Percentiles rank a stretch among this genome's conserved stretches.
phyloP scores from a whole-genome alignment of 30 jellyfish, hydroid and myxozoan species.

The Clytia hemisphaerica region DNA sequence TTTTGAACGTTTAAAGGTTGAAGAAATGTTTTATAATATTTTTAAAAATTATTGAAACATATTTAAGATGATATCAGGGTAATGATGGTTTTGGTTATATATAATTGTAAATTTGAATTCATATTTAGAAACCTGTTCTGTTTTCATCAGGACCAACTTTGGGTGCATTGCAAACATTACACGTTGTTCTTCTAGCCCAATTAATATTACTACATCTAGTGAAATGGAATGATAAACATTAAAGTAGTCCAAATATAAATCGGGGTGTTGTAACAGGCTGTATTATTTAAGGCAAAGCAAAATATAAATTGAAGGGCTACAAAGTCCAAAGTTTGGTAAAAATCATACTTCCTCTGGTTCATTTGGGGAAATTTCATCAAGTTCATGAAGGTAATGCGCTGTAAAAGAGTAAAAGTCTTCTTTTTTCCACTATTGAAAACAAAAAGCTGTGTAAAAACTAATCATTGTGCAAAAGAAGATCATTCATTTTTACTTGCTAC shows the following conservation, averaged over 20 bases:
- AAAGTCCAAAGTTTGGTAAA: neutral
- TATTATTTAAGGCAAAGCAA: neutral
- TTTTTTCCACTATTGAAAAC: too few relatives aligned
- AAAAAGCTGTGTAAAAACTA: neutral
- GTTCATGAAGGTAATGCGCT: too few relatives aligned
- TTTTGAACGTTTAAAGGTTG: conserved; percentile 1
- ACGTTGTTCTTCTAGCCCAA: conserved; percentile 88
- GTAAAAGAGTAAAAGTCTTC: too few relatives aligned
- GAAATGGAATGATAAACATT: neutral
- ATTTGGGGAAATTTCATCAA: too few relatives aligned
- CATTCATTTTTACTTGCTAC: conserved; percentile 59
- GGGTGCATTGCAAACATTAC: conserved; percentile 92
- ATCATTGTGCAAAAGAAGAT: neutral
- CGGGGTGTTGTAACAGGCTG: too few relatives aligned
- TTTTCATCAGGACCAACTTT: conserved; percentile 73
- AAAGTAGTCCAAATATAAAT: too few relatives aligned
- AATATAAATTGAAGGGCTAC: neutral
- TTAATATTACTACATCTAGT: conserved; percentile 84
- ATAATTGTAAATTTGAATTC: too few relatives aligned
- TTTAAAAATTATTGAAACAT: neutral
- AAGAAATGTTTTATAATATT: neutral
- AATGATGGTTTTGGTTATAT: too few relatives aligned
- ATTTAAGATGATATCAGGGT: too few relatives aligned
- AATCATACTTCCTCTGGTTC: neutral
- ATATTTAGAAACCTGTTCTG: conserved; percentile 86